Evolutionary conservation across 2,113 vertebrate species (phyloP).

Genomic region (Alethe castanea): DNA sequence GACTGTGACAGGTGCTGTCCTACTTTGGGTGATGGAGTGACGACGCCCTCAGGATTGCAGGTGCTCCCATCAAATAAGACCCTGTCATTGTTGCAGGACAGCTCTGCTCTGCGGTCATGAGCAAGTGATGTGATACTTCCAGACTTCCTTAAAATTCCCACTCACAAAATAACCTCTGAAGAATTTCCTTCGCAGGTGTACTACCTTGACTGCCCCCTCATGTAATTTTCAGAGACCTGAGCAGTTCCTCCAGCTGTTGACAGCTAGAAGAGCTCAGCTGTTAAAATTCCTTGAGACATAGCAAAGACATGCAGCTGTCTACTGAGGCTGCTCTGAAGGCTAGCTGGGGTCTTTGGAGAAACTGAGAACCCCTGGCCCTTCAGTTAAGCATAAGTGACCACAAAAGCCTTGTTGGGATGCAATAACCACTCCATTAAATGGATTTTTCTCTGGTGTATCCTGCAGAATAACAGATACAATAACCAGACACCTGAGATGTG

Average conservation of each 20-base stretch:
- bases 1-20: not conserved
- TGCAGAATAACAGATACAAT: not conserved
- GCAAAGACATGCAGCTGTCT: not conserved
- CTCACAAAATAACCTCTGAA: not conserved
- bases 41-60: not conserved
- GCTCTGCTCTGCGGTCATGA: not conserved
- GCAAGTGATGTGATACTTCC: fast-evolving
- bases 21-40: not conserved
- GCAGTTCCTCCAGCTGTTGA: not conserved
- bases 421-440: not conserved
- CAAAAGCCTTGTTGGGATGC: not conserved
- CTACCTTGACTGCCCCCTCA: not conserved
- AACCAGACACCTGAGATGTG: not conserved
- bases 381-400: not conserved
- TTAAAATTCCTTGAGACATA: not conserved
- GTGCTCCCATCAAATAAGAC: not conserved
- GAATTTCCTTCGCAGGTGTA: not conserved
- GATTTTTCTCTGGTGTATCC: not conserved
- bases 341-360: not conserved
- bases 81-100: not conserved
- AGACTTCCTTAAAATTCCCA: not conserved
- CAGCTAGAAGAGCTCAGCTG: not conserved
- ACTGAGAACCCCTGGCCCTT: not conserved
- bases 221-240: not conserved
- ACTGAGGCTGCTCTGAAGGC: not conserved